A percentile compares a stretch with the other conserved stretches of the same genome.
These are phyloP conservation scores for Margaritifera margaritifera DNA, from an alignment of 2,888 invertebrate species.

Conservation along the genomic window DNA sequence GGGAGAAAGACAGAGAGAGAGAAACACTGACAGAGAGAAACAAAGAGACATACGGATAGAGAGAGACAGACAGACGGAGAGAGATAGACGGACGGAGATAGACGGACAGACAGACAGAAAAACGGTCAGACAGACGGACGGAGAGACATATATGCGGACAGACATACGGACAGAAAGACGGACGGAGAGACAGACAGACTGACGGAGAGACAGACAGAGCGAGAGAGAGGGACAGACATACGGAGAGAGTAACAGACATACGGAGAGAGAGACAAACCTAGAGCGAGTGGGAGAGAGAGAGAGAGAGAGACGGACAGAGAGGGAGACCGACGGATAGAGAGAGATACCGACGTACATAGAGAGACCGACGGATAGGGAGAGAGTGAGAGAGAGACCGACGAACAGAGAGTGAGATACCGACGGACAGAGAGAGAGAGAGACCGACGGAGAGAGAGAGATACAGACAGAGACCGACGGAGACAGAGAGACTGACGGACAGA, in stretches of 20 bases:
- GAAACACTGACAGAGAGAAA: not conserved
- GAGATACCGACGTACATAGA: conserved; percentile 2
- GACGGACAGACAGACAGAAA: conserved; percentile 1
- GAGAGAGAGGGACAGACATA: conserved; percentile 7
- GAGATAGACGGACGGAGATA: not conserved
- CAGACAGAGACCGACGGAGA: conserved; percentile 1
- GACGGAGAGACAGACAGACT: not conserved
- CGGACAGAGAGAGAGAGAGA: conserved; percentile 7
- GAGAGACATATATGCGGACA: not conserved
- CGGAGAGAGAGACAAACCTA: not conserved
- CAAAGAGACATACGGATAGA: conserved; percentile 4
- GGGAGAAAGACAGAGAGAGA: conserved; percentile 3
- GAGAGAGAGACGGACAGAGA: conserved; percentile 6
- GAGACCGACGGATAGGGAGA: conserved; percentile 1
- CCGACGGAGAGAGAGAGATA: conserved; percentile 8
- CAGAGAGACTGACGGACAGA: conserved; percentile 3
- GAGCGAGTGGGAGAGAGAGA: conserved; percentile 3
- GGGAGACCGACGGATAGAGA: conserved; percentile 3
- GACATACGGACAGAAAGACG: not conserved
- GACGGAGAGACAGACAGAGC: not conserved
- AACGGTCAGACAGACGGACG: not conserved
- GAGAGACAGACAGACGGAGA: not conserved
- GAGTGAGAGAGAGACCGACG: conserved; percentile 3
- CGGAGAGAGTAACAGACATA: not conserved
- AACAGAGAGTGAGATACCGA: conserved; percentile 6